phyloP scores from a whole-genome alignment of 2,113 vertebrate genomes.

The Phaetusa simplex region DNA sequence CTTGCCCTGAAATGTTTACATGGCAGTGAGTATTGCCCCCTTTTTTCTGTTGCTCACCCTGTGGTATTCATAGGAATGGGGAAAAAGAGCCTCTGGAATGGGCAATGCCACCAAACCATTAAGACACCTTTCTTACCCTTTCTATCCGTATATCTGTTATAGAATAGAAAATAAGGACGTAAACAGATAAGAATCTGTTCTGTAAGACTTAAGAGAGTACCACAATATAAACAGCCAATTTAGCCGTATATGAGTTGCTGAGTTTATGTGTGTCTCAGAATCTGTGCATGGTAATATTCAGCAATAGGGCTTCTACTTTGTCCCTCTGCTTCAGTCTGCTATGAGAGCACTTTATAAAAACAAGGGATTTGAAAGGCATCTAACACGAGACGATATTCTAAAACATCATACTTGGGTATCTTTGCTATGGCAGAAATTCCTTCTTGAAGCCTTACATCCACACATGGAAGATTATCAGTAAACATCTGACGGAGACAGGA shows the following conservation, averaged over 20 bases:
- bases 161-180: not conserved
- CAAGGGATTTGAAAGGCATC: not conserved
- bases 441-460: not conserved
- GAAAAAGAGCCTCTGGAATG: not conserved
- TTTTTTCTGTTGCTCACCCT: not conserved
- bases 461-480: not conserved
- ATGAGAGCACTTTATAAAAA: not conserved
- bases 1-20: not conserved
- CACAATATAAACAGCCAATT: not conserved
- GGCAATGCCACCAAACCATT: not conserved
- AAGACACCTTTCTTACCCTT: not conserved
- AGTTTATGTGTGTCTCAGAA: not conserved
- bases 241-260: not conserved
- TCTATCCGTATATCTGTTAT: not conserved
- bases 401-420: not conserved
- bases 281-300: accelerated
- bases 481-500: not conserved
- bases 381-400: not conserved
- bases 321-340: not conserved
- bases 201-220: not conserved
- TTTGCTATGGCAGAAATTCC: not conserved
- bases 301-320: accelerated
- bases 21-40: not conserved
- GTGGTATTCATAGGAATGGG: accelerated
- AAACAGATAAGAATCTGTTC: not conserved